Percentiles rank a stretch among this genome's conserved stretches.
Conservation (phyloP, 2,888 invertebrate species). For the Lymantria dispar region DNA sequence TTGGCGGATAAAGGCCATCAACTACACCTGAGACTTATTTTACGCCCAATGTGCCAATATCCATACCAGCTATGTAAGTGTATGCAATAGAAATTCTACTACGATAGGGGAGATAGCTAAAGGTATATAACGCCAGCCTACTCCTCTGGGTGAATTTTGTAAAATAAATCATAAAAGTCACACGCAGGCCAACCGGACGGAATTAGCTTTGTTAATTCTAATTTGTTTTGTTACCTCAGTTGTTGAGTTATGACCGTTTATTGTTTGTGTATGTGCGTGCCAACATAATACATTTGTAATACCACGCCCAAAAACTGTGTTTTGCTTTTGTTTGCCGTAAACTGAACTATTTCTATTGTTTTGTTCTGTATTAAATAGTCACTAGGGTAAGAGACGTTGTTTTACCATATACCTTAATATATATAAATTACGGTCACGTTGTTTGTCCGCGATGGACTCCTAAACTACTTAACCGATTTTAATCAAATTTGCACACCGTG, state of each 20-base stretch:
- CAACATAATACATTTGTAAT: conserved; percentile 27
- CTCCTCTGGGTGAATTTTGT: conserved; percentile 37
- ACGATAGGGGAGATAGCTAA: not conserved
- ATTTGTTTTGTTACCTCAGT: conserved; percentile 44
- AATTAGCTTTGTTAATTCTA: conserved; percentile 55
- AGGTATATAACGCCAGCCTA: conserved; percentile 9
- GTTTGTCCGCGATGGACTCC: too few relatives aligned
- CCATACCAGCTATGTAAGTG: conserved; percentile 46
- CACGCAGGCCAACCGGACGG: conserved; percentile 37
- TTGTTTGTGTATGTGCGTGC: conserved; percentile 38
- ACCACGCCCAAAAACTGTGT: conserved; percentile 18
- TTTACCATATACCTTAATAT: too few relatives aligned
- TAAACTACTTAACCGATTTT: too few relatives aligned
- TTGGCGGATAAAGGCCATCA: conserved; percentile 76
- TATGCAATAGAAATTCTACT: not conserved
- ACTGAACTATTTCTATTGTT: not conserved
- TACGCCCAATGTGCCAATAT: conserved; percentile 73
- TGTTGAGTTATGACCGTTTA: conserved; percentile 35
- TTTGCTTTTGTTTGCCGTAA: conserved; percentile 15
- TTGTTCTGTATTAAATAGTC: not conserved
- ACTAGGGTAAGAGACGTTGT: too few relatives aligned
- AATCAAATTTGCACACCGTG: too few relatives aligned
- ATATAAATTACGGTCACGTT: too few relatives aligned
- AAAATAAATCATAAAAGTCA: conserved; percentile 60
- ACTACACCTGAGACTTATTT: conserved; percentile 79